Evolutionary conservation across 2,113 vertebrate species (phyloP), one percentile per base, ranked within the genome.

Genomic region (Trachemys scripta): DNA sequence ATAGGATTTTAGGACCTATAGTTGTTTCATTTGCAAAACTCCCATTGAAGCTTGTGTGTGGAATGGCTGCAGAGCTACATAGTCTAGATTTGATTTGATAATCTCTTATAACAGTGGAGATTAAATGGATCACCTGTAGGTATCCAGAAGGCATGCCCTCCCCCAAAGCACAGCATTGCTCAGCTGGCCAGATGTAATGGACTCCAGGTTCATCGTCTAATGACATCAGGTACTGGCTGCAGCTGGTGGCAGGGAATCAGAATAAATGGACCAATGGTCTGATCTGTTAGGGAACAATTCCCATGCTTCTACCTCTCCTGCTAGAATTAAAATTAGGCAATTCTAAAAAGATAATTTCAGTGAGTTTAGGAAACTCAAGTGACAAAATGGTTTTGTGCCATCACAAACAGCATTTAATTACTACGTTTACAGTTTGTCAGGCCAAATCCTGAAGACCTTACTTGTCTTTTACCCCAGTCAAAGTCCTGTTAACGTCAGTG

Each of bases 401-500:
- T 75, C 22, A 75, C 20, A 75, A 42, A 20, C 22, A 75, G 72
- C 8, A 75, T 75, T 75, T 75, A 42, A 25, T n/a, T 75, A 42
- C 72, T 75, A 69, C 19, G 65, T 19, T 69, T 69, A 35, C 6
- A n/a, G 17, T 69, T 69, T 69, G 65, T n/a, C 35, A 19, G 17
- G 14, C 5, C 7, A 8, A 9, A 8, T 24, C 59, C 45, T 84
- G 82, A 72, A 45, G 51, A 38, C 20, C 8, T 5, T 27, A 20
- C 14, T 38, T 75, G 27, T 51, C 78, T 57, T 84, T 81, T 3
- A 11, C 27, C 11, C 2, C 0, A 1, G 45, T n/a, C 24, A 6
- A 19, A 56, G 2, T 17, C 1, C 3, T 3, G 24, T 38, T 47
- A 57, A 3, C 19, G 0, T 2, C 42, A 1, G 0, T 31, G 57